These are phyloP conservation scores for Pseudochirops corinnae DNA, from an alignment of 2,797 vertebrate genomes.

Conservation along the genomic window DNA sequence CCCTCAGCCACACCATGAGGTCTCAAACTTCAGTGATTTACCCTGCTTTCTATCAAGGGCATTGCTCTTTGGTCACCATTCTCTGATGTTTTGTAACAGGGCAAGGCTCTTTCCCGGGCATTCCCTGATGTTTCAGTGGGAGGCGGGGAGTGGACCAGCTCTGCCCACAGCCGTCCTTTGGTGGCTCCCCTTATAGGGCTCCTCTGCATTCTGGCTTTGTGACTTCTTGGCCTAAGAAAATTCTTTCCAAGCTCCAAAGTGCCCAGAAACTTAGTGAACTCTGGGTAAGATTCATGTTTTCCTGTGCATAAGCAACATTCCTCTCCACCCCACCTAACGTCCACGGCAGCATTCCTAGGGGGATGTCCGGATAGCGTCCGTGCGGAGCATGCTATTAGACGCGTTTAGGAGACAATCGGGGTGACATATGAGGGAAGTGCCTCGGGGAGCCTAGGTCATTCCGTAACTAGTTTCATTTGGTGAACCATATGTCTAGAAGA, in stretches of 20 bases:
- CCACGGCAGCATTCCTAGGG: neutral
- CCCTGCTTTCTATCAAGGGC: neutral
- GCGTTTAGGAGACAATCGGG: too few relatives aligned
- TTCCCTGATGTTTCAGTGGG: neutral
- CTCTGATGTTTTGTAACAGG: neutral
- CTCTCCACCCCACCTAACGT: neutral
- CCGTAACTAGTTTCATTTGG: neutral
- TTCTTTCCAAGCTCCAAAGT: neutral
- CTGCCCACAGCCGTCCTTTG: neutral
- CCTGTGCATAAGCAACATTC: neutral
- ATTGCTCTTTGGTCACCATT: neutral
- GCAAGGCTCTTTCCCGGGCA: neutral
- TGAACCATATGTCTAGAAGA: neutral
- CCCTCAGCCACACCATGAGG: neutral
- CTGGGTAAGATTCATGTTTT: neutral
- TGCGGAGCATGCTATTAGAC: too few relatives aligned
- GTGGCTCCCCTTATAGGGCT: neutral
- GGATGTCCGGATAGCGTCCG: neutral
- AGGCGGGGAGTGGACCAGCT: neutral
- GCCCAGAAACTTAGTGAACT: neutral
- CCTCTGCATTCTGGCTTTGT: neutral
- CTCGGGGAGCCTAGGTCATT: too few relatives aligned
- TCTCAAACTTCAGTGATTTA: neutral
- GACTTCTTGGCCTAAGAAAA: neutral
- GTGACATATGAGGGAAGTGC: too few relatives aligned